A percentile compares a stretch with the other conserved stretches of the same genome.
phyloP scores from a whole-genome alignment of 2,113 vertebrate genomes.

The Tupaia chinensis region DNA sequence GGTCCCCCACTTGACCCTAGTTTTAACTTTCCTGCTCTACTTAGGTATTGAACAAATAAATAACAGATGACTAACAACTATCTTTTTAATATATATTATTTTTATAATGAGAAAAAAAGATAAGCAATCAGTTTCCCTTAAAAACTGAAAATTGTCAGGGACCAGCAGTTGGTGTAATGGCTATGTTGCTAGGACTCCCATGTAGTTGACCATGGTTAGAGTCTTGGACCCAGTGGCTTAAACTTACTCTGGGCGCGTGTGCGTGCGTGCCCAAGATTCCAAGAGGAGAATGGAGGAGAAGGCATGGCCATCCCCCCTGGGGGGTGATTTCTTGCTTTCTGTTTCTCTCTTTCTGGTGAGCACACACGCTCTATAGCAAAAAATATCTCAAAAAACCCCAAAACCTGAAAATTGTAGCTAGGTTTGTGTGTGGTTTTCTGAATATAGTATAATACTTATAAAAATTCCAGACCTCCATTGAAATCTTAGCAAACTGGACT shows the following conservation, averaged over 20 bases:
- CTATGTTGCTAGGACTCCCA: too few relatives aligned
- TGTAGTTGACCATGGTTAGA: too few relatives aligned
- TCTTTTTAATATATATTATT: conserved; percentile 24
- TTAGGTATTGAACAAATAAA: conserved; percentile 19
- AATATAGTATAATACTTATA: conserved; percentile 35
- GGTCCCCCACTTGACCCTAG: background rate
- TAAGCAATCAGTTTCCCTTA: background rate
- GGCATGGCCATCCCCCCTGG: too few relatives aligned
- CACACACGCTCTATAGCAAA: too few relatives aligned
- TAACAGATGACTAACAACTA: background rate
- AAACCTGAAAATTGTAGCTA: background rate
- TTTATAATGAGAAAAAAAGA: conserved; percentile 5
- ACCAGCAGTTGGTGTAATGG: too few relatives aligned
- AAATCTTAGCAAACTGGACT: background rate
- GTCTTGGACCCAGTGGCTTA: too few relatives aligned
- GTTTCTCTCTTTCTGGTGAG: too few relatives aligned
- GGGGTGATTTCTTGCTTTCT: too few relatives aligned
- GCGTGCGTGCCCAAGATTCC: too few relatives aligned
- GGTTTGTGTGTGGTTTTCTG: conserved; percentile 41
- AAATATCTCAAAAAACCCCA: too few relatives aligned
- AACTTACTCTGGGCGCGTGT: too few relatives aligned
- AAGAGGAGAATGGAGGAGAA: too few relatives aligned
- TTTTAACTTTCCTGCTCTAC: background rate
- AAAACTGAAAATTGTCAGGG: background rate
- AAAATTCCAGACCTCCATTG: conserved; percentile 28